A percentile compares a stretch with the other conserved stretches of the same genome.
Conservation (phyloP, 2,888 invertebrate species). For the Iphiclides podalirius region DNA sequence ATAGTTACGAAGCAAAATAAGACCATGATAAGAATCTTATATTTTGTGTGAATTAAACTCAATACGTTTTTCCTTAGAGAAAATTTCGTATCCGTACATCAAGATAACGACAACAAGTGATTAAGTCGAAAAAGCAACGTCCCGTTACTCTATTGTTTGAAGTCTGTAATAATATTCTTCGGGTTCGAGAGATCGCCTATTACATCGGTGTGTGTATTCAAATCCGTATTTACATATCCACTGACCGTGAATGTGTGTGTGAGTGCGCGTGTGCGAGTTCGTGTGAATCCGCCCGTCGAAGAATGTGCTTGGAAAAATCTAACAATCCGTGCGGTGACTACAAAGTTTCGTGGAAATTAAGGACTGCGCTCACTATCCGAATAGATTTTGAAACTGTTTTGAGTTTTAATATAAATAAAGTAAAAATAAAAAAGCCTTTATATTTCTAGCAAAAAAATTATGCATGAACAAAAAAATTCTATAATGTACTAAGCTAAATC, state of each 20-base stretch:
- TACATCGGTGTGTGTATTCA: conserved; percentile 45
- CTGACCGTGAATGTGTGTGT: conserved; percentile 67
- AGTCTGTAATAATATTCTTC: conserved; percentile 33
- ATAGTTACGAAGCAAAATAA: too few relatives aligned
- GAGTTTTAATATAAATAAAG: too few relatives aligned
- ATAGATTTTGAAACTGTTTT: too few relatives aligned
- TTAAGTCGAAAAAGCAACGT: conserved; percentile 32
- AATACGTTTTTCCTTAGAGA: conserved; percentile 23
- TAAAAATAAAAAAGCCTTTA: too few relatives aligned
- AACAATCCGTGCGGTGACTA: conserved; percentile 51
- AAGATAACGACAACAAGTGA: conserved; percentile 27
- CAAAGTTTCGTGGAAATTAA: conserved; percentile 7
- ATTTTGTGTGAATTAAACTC: conserved; percentile 17
- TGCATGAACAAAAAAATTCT: too few relatives aligned
- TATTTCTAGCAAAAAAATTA: too few relatives aligned
- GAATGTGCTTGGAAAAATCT: conserved; percentile 66
- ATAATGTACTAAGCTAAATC: too few relatives aligned
- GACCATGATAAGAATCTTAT: neutral
- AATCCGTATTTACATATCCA: conserved; percentile 72
- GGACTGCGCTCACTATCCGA: too few relatives aligned
- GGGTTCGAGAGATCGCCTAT: conserved; percentile 28
- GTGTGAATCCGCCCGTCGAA: conserved; percentile 66
- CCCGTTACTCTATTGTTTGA: conserved; percentile 42
- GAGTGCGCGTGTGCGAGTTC: conserved; percentile 47
- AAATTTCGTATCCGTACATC: conserved; percentile 22